Evolutionary conservation across 2,113 vertebrate genomes (phyloP).

Genomic region (Petroica traversi): DNA sequence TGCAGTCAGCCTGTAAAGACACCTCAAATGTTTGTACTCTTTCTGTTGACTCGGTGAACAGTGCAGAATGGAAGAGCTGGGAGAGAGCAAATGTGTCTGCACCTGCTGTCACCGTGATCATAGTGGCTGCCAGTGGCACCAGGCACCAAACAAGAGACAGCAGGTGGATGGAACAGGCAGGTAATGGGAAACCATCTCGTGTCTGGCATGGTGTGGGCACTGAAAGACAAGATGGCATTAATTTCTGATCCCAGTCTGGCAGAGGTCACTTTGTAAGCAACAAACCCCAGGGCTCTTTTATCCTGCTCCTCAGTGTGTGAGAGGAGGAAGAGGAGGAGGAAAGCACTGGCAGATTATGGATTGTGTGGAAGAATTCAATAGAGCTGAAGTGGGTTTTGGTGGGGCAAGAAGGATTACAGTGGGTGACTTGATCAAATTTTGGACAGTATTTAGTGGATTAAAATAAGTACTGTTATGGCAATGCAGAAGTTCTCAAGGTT

Average conservation of each 20-base stretch:
- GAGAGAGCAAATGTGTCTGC: not conserved
- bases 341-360: fast-evolving
- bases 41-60: not conserved
- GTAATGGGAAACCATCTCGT: not conserved
- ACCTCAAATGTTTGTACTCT: not conserved
- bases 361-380: not conserved
- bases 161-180: not conserved
- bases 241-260: not conserved
- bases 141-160: not conserved
- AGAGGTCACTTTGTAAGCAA: not conserved
- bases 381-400: not conserved
- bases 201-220: not conserved
- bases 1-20: too few relatives aligned
- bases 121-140: not conserved
- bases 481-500: not conserved
- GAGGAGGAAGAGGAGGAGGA: not conserved
- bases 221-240: not conserved
- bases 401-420: not conserved
- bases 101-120: not conserved
- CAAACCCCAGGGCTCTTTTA: not conserved
- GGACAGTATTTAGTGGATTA: not conserved
- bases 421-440: not conserved
- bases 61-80: not conserved
- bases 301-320: not conserved
- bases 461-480: not conserved